Evolutionary conservation across 2,888 invertebrate species (phyloP).

Genomic region (Seladonia tumulorum): DNA sequence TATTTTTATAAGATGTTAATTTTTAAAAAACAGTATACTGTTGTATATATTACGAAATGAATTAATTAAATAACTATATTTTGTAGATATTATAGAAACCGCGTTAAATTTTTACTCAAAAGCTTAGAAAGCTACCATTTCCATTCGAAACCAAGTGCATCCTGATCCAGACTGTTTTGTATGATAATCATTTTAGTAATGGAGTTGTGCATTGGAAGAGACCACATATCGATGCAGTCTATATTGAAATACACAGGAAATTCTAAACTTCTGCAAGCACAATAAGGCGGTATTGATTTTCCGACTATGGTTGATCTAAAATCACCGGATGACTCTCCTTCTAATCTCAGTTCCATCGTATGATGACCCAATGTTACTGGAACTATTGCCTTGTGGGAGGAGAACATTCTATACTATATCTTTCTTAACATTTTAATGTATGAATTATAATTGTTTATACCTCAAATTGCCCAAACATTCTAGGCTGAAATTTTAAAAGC

Average conservation of each 20-base stretch:
- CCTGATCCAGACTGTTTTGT: constrained; percentile 78
- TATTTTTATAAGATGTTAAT: too few species aligned
- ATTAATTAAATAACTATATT: too few species aligned
- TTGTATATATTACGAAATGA: too few species aligned
- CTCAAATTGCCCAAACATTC: constrained; percentile 78
- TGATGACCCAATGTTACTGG: constrained; percentile 51
- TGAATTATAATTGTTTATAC: constrained; percentile 67
- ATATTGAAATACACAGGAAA: constrained; percentile 78
- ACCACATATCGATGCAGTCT: constrained; percentile 79
- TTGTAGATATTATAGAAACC: too few species aligned
- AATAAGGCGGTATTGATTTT: constrained; percentile 34
- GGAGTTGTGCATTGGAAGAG: constrained; percentile 78
- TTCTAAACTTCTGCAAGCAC: constrained; percentile 3
- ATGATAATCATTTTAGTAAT: constrained; percentile 82
- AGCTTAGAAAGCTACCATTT: constrained; percentile 68
- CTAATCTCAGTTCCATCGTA: constrained; percentile 42
- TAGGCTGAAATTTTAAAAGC: constrained; percentile 83
- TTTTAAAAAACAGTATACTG: too few species aligned
- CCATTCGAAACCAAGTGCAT: constrained; percentile 83
- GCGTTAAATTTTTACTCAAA: background rate
- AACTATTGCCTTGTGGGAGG: constrained; percentile 37
- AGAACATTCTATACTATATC: background rate
- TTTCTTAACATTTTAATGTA: constrained; percentile 1
- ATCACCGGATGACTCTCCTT: constrained; percentile 48
- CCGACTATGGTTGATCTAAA: background rate